A percentile compares a stretch with the other conserved stretches of the same genome.
These are phyloP conservation scores for Philaethria dido DNA, from an alignment of 2,888 invertebrate genomes.

Conservation along the genomic window DNA sequence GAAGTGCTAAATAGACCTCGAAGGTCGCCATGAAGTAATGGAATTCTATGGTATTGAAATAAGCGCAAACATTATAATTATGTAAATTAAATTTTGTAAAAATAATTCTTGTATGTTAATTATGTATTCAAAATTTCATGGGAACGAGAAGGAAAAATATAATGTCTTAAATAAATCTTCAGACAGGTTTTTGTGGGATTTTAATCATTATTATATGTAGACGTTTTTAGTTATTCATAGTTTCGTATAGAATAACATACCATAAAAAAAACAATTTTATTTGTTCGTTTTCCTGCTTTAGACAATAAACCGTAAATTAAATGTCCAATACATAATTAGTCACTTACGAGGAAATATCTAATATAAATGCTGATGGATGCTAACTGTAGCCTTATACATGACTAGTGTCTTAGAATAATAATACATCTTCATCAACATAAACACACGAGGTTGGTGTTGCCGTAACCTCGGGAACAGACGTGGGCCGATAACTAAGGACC, in stretches of 20 bases:
- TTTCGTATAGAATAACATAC: not conserved
- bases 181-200: not conserved
- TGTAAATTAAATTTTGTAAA: not conserved
- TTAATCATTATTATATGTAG: not conserved
- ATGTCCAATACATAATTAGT: conserved; percentile 26
- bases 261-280: not conserved
- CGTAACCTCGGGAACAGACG: conserved; percentile 71
- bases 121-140: too few species aligned
- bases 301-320: conserved; percentile 10
- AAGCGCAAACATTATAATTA: not conserved
- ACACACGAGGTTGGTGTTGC: conserved; percentile 55
- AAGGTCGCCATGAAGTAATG: conserved; percentile 58
- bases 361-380: conserved; percentile 36
- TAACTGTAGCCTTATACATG: conserved; percentile 50
- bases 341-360: conserved; percentile 42
- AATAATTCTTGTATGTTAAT: not conserved
- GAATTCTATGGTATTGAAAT: conserved; percentile 17
- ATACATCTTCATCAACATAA: conserved; percentile 58
- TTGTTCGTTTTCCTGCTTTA: not conserved
- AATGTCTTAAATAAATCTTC: not conserved
- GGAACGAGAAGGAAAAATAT: not conserved
- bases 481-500: conserved; percentile 74
- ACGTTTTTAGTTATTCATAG: not conserved
- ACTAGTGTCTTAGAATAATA: conserved; percentile 67
- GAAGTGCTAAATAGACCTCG: conserved; percentile 70